Conservation (phyloP, 2,113 vertebrate genomes). For the Hassar affinis region DNA sequence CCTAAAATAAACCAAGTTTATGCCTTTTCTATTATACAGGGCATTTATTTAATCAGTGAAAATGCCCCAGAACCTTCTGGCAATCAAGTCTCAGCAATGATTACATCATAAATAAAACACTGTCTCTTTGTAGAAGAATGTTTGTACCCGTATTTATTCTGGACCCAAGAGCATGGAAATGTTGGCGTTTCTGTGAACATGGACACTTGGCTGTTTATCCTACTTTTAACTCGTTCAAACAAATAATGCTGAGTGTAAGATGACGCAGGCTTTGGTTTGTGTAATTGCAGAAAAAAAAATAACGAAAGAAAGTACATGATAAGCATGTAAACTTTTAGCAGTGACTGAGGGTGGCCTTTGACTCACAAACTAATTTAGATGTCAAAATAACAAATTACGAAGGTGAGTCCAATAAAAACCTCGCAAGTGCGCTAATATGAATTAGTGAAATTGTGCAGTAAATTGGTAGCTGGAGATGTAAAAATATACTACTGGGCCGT, state of each 20-base stretch:
- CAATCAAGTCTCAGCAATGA: neutral
- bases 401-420: neutral
- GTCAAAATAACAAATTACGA: neutral
- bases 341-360: neutral
- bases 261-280: neutral
- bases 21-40: neutral
- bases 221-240: slow-evolving; percentile 24
- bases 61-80: slow-evolving; percentile 12
- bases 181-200: slow-evolving; percentile 7
- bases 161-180: slow-evolving; percentile 4
- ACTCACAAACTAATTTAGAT: neutral
- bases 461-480: neutral
- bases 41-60: slow-evolving; percentile 8
- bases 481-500: neutral
- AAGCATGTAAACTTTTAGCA: neutral
- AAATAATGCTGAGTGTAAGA: slow-evolving; percentile 15
- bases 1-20: neutral
- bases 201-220: neutral
- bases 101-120: slow-evolving; percentile 29
- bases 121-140: slow-evolving; percentile 24
- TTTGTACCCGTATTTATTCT: slow-evolving; percentile 19
- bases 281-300: neutral
- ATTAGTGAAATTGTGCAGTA: neutral
- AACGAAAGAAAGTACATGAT: neutral
- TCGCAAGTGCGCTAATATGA: neutral